Evolutionary conservation across 2,113 vertebrate genomes (phyloP).

Genomic region (Clupea harengus): DNA sequence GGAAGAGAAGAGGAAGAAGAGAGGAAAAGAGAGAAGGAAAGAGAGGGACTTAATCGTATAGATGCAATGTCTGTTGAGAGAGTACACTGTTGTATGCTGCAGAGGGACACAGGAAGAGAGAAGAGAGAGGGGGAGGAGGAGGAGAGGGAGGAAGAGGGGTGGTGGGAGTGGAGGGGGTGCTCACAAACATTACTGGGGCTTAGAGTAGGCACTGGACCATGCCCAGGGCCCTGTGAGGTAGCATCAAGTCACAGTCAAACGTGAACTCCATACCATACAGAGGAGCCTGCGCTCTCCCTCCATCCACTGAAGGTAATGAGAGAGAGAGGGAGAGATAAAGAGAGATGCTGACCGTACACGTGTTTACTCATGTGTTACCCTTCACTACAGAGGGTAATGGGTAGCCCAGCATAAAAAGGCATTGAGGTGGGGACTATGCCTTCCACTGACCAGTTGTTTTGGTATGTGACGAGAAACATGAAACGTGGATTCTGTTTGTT

Average conservation of each 20-base stretch:
- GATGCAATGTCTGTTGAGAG: constrained; percentile 47
- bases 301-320: not conserved
- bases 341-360: not conserved
- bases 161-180: constrained; percentile 18
- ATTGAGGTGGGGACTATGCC: not conserved
- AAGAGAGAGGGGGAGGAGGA: not conserved
- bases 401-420: not conserved
- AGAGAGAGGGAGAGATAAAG: constrained; percentile 10
- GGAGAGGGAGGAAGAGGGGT: constrained; percentile 17
- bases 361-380: constrained; percentile 8
- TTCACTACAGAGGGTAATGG: not conserved
- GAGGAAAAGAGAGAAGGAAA: not conserved
- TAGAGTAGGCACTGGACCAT: constrained; percentile 27
- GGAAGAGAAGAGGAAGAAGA: not conserved
- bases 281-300: constrained; percentile 1
- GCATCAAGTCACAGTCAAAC: constrained; percentile 13
- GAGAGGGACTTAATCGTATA: constrained; percentile 31
- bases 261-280: constrained; percentile 21
- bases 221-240: not conserved
- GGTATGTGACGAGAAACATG: not conserved
- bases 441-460: not conserved
- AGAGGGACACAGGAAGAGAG: constrained; percentile 10
- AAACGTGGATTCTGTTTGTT: not conserved
- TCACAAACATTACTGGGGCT: not conserved
- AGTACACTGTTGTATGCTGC: constrained; percentile 53